Evolutionary conservation across 2,888 invertebrate species (phyloP).

Genomic region (Theretra japonica): DNA sequence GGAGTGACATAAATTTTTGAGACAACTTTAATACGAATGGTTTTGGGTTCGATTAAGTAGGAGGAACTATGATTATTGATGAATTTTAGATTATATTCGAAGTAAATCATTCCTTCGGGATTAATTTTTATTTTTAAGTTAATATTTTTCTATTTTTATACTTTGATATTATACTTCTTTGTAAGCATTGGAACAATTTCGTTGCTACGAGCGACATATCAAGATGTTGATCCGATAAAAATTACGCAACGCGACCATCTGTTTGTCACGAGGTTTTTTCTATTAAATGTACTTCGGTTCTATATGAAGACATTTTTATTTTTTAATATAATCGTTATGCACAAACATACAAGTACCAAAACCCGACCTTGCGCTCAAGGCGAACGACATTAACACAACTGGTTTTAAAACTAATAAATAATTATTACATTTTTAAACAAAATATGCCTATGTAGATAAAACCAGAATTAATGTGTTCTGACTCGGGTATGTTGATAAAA

Average conservation of each 20-base stretch:
- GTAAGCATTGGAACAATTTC: neutral
- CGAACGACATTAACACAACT: neutral
- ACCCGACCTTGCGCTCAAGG: neutral
- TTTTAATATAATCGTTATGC: neutral
- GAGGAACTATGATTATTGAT: too few species aligned
- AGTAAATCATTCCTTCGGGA: too few species aligned
- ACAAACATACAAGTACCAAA: neutral
- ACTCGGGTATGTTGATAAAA: neutral
- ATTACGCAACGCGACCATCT: slow-evolving; percentile 3
- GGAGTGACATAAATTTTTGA: too few species aligned
- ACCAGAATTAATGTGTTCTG: neutral
- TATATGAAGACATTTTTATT: neutral
- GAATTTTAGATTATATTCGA: too few species aligned
- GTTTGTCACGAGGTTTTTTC: slow-evolving; percentile 1
- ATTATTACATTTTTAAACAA: neutral
- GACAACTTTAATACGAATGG: too few species aligned
- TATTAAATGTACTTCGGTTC: neutral
- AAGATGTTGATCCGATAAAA: slow-evolving; percentile 37
- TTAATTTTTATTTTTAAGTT: too few species aligned
- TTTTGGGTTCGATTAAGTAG: too few species aligned
- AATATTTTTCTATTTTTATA: neutral
- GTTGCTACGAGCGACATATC: slow-evolving; percentile 17
- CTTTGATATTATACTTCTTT: too few species aligned
- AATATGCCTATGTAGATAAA: slow-evolving; percentile 2
- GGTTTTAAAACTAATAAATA: slow-evolving; percentile 2